Evolutionary conservation across 1,140 invertebrate genomes (phyloP).

Genomic region (Dufourea novaeangliae): DNA sequence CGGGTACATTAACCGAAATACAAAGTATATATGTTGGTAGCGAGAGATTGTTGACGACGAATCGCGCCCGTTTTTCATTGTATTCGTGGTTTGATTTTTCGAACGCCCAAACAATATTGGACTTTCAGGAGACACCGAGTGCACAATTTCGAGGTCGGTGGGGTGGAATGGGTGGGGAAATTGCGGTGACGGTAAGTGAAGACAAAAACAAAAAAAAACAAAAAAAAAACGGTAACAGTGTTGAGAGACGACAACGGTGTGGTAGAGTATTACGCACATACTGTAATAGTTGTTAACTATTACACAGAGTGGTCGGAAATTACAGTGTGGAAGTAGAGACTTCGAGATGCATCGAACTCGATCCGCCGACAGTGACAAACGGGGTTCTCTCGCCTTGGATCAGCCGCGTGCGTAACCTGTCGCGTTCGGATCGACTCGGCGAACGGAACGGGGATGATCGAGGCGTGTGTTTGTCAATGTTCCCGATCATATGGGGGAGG

Average conservation of each 20-base stretch:
- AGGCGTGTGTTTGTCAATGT: constrained; percentile 28
- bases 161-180: too few species aligned
- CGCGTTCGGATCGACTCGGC: constrained; percentile 55
- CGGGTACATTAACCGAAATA: constrained; percentile 15
- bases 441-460: constrained; percentile 29
- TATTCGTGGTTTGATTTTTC: too few species aligned
- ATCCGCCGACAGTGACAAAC: constrained; percentile 46
- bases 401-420: constrained; percentile 13
- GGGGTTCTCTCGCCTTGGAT: constrained; percentile 2
- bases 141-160: constrained; percentile 63
- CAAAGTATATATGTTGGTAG: not conserved
- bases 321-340: constrained; percentile 81
- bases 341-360: constrained; percentile 62
- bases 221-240: constrained; percentile 60
- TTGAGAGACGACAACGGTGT: constrained; percentile 69
- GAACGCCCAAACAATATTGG: too few species aligned
- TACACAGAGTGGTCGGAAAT: constrained; percentile 76
- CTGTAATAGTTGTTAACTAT: too few species aligned
- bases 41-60: not conserved
- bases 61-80: too few species aligned
- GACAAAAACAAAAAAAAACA: too few species aligned
- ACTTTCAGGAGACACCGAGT: constrained; percentile 73
- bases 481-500: not conserved
- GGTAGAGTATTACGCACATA: constrained; percentile 58
- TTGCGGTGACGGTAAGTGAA: too few species aligned